Base-by-base conservation (phyloP, 2,888 invertebrate genomes). In the Dicyrtoma fusca region DNA sequence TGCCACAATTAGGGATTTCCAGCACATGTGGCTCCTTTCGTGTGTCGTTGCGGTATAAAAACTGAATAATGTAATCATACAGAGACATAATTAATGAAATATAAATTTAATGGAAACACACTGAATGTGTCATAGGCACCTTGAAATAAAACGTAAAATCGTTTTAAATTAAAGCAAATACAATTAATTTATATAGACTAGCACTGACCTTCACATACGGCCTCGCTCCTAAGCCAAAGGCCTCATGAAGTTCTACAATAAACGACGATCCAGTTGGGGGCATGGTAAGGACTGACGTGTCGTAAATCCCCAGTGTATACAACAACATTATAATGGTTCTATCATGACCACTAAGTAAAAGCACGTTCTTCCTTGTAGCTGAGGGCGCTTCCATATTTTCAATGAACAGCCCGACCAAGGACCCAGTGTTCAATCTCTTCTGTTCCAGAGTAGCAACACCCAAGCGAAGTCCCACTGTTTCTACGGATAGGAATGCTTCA, bases 291-390 rank as follows among this genome's bases (percentile, higher is more conserved):
- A 8, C 14, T 1, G 5, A 19, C 1, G 21, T n/a, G 44, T 61
- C 19, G 13, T 34, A 42, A 14, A 61, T 44, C 10, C 19, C 19
- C 1, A 61, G 42, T 11, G 44, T 14, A 5, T 42, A 19, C 14
- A 26, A 17, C 13, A 61, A 19, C 17, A 17, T 34, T 10, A 61
- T 5, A 14, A 61, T 44, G 13, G 14, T 61, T 19, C 26, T n/a
- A 17, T 61, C 61, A 11, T 61, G 61, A 11, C 44, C 61, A 61
- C 61, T 61, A 17, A n/a, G 42, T 13, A 59, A 19, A 8, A 21
- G 21, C 55, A 55, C 5, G n/a, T 61, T 61, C 17, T 19, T 17
- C 4, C 17, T 2, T 8, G 19, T 21, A 6, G 34, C 44, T 13
- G 8, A 6, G 5, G 25, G 10, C 13, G 2, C 2, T 11, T 61